Conservation (phyloP, 2,113 vertebrate genomes). For the Gasterosteus nipponicus region DNA sequence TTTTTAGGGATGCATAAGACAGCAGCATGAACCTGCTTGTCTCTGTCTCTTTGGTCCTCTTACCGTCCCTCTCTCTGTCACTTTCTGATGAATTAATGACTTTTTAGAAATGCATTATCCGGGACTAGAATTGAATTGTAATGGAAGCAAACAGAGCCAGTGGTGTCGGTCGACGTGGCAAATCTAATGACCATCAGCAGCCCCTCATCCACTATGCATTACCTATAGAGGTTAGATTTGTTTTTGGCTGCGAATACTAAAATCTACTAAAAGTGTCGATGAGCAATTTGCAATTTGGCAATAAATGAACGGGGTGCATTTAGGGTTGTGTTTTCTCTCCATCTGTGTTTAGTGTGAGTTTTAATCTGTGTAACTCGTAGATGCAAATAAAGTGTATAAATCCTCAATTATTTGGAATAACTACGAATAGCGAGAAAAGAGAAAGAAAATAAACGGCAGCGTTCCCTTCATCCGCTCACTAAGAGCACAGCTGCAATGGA, state of each 20-base stretch:
- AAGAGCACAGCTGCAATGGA: conserved; percentile 26
- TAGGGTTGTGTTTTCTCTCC: conserved; percentile 35
- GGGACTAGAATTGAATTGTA: conserved; percentile 68
- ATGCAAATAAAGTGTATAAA: conserved; percentile 44
- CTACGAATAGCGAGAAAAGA: conserved; percentile 50
- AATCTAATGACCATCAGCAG: conserved; percentile 64
- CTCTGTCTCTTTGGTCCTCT: conserved; percentile 8
- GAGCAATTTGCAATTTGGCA: conserved; percentile 35
- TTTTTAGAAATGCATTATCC: conserved; percentile 71
- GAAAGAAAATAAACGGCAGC: conserved; percentile 57
- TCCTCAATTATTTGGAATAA: not conserved
- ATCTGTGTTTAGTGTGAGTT: conserved; percentile 43
- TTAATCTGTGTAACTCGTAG: conserved; percentile 39
- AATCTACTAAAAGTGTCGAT: conserved; percentile 38
- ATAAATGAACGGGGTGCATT: conserved; percentile 16
- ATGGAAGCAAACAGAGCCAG: conserved; percentile 73
- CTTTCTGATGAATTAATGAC: conserved; percentile 70
- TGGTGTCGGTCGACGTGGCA: conserved; percentile 51
- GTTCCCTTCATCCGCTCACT: conserved; percentile 50
- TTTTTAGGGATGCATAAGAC: conserved; percentile 64
- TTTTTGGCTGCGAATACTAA: conserved; percentile 56
- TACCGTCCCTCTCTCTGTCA: conserved; percentile 9
- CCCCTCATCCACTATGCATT: conserved; percentile 64
- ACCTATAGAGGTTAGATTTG: conserved; percentile 63
- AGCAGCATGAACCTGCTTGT: conserved; percentile 41